phyloP scores from a whole-genome alignment of 2,113 vertebrate species.

The Perca flavescens region DNA sequence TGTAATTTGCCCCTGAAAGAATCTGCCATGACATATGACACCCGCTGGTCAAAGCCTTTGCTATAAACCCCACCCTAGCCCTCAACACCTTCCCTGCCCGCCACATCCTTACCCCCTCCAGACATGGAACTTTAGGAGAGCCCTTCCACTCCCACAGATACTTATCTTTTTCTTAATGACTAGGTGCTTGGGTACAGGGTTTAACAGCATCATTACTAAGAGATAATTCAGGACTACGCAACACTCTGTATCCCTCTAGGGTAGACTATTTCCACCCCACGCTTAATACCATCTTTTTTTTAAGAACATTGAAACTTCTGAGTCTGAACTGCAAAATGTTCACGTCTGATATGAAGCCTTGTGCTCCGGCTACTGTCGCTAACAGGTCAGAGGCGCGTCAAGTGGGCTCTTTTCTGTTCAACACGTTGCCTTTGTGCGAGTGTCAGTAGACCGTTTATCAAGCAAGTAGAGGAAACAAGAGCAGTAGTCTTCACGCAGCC shows the following conservation, averaged over 20 bases:
- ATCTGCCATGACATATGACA: slow-evolving; percentile 81
- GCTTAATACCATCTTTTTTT: slow-evolving; percentile 31
- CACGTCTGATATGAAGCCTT: slow-evolving; percentile 24
- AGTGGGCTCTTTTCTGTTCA: slow-evolving; percentile 37
- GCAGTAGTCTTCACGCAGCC: slow-evolving; percentile 54
- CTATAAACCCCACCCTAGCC: slow-evolving; percentile 49
- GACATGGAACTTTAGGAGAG: slow-evolving; percentile 75
- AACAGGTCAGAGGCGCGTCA: slow-evolving; percentile 20
- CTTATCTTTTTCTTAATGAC: slow-evolving; percentile 83
- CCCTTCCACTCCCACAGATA: slow-evolving; percentile 77
- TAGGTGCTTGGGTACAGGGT: slow-evolving; percentile 75
- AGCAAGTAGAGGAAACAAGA: slow-evolving; percentile 67
- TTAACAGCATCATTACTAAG: slow-evolving; percentile 74
- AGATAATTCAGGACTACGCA: slow-evolving; percentile 64
- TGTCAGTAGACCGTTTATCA: slow-evolving; percentile 48
- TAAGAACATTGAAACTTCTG: slow-evolving; percentile 9
- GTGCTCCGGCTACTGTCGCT: slow-evolving; percentile 3
- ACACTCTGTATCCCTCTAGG: slow-evolving; percentile 54
- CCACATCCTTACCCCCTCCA: slow-evolving; percentile 76
- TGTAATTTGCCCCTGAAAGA: slow-evolving; percentile 83
- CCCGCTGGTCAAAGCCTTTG: slow-evolving; percentile 73
- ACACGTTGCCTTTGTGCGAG: slow-evolving; percentile 53
- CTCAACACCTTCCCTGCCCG: slow-evolving; percentile 58
- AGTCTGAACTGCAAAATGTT: slow-evolving; percentile 16
- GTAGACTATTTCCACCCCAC: slow-evolving; percentile 56